phyloP scores from a whole-genome alignment of 2,113 vertebrate genomes.

The Capra hircus region DNA sequence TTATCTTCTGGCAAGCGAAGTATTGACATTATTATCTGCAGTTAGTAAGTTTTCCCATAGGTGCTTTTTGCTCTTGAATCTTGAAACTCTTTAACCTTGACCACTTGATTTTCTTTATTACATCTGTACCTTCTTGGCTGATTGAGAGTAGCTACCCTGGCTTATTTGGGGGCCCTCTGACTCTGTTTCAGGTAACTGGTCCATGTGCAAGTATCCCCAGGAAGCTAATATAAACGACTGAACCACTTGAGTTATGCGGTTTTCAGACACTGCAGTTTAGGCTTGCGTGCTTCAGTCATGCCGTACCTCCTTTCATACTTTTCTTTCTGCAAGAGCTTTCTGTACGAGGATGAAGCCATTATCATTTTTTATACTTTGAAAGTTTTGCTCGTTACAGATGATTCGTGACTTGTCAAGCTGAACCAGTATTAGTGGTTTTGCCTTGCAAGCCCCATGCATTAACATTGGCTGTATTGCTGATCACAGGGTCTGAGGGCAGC shows the following conservation, averaged over 20 bases:
- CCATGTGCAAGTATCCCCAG: background rate
- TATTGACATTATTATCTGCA: background rate
- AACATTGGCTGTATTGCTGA: background rate
- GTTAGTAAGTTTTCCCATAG: constrained; percentile 18
- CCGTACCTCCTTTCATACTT: accelerated
- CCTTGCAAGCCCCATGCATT: accelerated
- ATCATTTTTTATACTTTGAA: background rate
- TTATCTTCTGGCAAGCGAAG: background rate
- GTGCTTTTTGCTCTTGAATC: constrained; percentile 25
- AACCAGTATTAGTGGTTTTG: background rate
- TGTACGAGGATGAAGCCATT: background rate
- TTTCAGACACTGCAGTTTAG: background rate
- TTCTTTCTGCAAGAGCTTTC: background rate
- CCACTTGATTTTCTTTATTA: constrained; percentile 22
- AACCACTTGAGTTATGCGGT: background rate
- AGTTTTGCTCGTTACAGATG: background rate
- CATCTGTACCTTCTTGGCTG: constrained; percentile 20
- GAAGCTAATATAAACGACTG: background rate
- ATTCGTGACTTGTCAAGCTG: background rate
- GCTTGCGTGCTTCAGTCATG: background rate
- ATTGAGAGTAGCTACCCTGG: background rate
- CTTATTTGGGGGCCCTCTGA: background rate
- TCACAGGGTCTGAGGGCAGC: background rate
- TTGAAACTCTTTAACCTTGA: constrained; percentile 36
- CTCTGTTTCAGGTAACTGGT: background rate